phyloP scores from a whole-genome alignment of 2,797 vertebrate species.

The Orestias chungarensis region DNA sequence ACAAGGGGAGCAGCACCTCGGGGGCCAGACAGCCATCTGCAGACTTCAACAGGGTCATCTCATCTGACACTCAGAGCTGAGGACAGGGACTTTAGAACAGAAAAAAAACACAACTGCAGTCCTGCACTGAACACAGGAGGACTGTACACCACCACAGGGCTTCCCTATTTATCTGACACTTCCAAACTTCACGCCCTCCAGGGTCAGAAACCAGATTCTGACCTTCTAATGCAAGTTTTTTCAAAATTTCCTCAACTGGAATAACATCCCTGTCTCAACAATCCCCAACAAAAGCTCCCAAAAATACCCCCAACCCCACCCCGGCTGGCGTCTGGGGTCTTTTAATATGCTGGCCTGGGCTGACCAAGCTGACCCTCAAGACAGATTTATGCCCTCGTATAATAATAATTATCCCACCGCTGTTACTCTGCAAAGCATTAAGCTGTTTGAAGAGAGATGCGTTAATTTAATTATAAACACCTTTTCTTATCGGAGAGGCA shows the following conservation, averaged over 20 bases:
- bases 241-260: neutral
- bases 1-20: constrained; percentile 56
- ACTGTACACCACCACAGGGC: constrained; percentile 11
- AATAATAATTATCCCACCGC: constrained; percentile 78
- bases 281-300: constrained; percentile 73
- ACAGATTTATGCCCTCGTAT: constrained; percentile 77
- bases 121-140: constrained; percentile 15
- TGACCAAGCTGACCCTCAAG: constrained; percentile 58
- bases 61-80: constrained; percentile 65
- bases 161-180: constrained; percentile 9
- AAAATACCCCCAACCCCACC: constrained; percentile 76
- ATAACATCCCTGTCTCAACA: constrained; percentile 54
- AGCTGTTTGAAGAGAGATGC: constrained; percentile 70
- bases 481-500: constrained; percentile 61
- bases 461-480: constrained; percentile 77
- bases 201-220: constrained; percentile 15
- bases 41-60: constrained; percentile 66
- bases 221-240: constrained; percentile 2
- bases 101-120: constrained; percentile 32
- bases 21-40: constrained; percentile 70
- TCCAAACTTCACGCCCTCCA: neutral
- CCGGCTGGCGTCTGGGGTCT: constrained; percentile 68
- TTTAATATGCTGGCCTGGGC: constrained; percentile 63
- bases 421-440: constrained; percentile 73
- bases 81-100: constrained; percentile 33